Percentiles rank a stretch among this genome's conserved stretches.
Evolutionary conservation across 2,888 invertebrate genomes (phyloP).

Genomic region (Lasius fuliginosus): DNA sequence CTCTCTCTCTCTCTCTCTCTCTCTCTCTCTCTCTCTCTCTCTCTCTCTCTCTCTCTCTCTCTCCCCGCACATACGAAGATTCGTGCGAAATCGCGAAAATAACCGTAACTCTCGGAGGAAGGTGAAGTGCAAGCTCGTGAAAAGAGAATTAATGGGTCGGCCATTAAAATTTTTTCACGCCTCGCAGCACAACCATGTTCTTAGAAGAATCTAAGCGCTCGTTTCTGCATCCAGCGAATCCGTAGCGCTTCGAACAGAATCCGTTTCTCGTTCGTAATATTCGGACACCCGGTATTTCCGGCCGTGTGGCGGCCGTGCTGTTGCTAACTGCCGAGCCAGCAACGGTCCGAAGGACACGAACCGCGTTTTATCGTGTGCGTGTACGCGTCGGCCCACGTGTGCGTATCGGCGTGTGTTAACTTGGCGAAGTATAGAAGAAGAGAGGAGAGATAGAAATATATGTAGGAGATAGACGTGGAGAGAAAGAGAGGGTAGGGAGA

Average conservation of each 20-base stretch:
- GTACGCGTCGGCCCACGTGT: constrained; percentile 42
- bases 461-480: constrained; percentile 34
- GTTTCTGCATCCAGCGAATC: constrained; percentile 26
- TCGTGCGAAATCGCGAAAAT: constrained; percentile 15
- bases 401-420: constrained; percentile 51
- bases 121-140: not conserved
- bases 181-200: not conserved
- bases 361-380: constrained; percentile 51
- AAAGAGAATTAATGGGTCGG: constrained; percentile 20
- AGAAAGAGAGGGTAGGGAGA: constrained; percentile 61
- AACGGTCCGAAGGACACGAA: constrained; percentile 76
- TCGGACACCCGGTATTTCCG: constrained; percentile 83
- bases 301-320: constrained; percentile 73
- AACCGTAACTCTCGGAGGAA: not conserved
- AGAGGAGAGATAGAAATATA: constrained; percentile 36
- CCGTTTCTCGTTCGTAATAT: constrained; percentile 57
- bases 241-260: constrained; percentile 34
- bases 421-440: constrained; percentile 42
- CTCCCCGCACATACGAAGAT: not conserved
- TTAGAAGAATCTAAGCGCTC: not conserved
- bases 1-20: not conserved
- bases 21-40: not conserved
- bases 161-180: not conserved
- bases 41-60: not conserved
- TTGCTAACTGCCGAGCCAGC: constrained; percentile 79